Evolutionary conservation across 2,113 vertebrate species (phyloP), one percentile per base, ranked within the genome.

Genomic region (Oncorhynchus kisutch): DNA sequence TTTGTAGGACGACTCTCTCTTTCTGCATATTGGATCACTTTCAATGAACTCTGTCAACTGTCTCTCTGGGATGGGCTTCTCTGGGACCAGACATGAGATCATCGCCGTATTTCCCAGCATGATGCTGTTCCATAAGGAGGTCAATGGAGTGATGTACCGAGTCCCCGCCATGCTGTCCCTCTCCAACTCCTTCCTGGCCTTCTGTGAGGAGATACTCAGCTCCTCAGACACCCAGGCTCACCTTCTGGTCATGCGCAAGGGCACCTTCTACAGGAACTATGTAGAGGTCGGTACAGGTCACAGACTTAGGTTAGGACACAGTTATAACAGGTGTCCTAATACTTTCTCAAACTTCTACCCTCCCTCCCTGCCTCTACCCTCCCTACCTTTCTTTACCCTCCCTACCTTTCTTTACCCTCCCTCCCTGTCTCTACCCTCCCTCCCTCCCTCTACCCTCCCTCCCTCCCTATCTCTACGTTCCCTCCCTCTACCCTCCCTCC

Each of bases 131-230:
- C 95, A 90, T 86, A 94, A 92, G 83, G 94, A 97, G 74, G 77
- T 92, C 1, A 95, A 84, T 0, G 98, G 96, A 0, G 93, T 98
- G 83, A 98, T 96, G 0, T 98, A 98, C 87, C 92, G 97, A 0
- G 93, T 99, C 8, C 98, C 98, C 0, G 96, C 96, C 0, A 88
- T 98, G 82, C 93, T 98, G 81, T 87, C 93, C 8, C 88, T 87
- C 0, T 91, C 87, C 74, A 87, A 90, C 68, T 92, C 90, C n/a
- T 92, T 99, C 77, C 87, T 99, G 91, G 96, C 96, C 0, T 98
- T 98, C 3, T 97, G 96, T 0, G 97, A 99, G 84, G 94, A 98
- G 91, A 90, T 96, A 5, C 91, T 96, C 66, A 96, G 94, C n/a
- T 91, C 94, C 0, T 93, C 94, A 0, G 97, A 99, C 34, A 86